These are phyloP conservation scores for Corvus cornix DNA, from an alignment of 2,113 vertebrate species.

Conservation along the genomic window DNA sequence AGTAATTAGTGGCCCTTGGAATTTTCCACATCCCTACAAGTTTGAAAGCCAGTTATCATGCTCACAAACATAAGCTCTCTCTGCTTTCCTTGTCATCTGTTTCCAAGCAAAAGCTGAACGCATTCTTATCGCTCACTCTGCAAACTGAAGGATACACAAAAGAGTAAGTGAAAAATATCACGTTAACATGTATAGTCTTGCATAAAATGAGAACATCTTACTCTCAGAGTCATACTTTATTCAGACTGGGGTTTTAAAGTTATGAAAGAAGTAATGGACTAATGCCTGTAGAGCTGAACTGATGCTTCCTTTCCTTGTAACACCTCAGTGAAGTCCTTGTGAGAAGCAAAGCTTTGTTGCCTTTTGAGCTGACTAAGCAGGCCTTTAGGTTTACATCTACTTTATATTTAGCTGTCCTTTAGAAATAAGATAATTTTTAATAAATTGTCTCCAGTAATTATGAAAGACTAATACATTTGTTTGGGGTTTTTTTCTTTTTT, in stretches of 20 bases:
- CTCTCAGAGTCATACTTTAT: not conserved
- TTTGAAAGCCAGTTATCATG: not conserved
- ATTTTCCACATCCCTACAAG: not conserved
- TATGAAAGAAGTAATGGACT: not conserved
- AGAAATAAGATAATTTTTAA: not conserved
- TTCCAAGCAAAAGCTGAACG: not conserved
- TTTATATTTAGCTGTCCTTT: not conserved
- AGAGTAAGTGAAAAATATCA: not conserved
- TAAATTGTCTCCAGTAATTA: not conserved
- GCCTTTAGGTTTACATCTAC: not conserved
- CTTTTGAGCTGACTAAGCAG: not conserved
- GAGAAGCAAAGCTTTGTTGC: not conserved
- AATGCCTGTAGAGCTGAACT: not conserved
- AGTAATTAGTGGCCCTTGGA: not conserved
- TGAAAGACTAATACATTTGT: not conserved
- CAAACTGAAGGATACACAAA: not conserved
- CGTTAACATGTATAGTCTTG: not conserved
- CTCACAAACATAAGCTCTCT: not conserved
- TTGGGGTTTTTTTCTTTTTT: rapidly evolving
- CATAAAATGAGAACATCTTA: not conserved
- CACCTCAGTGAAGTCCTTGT: not conserved
- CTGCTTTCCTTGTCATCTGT: not conserved
- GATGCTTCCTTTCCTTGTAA: not conserved
- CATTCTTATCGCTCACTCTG: not conserved
- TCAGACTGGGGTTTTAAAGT: not conserved